Evolutionary conservation across 1,140 invertebrate species (phyloP), one percentile per base, ranked within the genome.

Genomic region (Ylistrum balloti): DNA sequence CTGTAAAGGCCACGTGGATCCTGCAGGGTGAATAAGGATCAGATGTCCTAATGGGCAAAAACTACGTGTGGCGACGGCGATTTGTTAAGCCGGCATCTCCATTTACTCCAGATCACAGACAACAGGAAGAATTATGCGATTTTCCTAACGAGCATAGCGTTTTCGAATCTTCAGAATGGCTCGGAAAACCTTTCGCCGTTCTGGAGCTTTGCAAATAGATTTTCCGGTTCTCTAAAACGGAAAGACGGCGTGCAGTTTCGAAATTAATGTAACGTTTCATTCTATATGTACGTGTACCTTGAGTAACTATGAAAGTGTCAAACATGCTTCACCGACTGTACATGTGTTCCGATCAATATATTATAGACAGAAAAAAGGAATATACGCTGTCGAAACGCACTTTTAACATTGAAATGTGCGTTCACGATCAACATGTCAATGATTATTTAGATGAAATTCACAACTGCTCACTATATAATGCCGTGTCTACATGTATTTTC

Each of bases 191-290:
- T 74, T 28, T 74, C 56, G 28, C 56, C 56, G 56, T 74, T 74
- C 56, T 74, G 56, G 56, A 74, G 56, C n/a, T 74, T 74, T 74
- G 56, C 56, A 74, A 74, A 74, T 74, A 74, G 56, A 74, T 74
- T 74, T 74, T 74, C 56, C 56, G 56, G 56, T 5, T 74, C 22
- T 74, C 56, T 74, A 28, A 74, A 74, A 28, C 56, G 56, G 56
- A 74, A n/a, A 74, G 56, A 74, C 20, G 56, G 22, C 56, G 56
- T 74, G 56, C n/a, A 74, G 56, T 74, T 74, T 74, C 22, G n/a
- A 17, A 22, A 74, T 74, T 74, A 74, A 74, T 1, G 56, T n/a
- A 74, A 74, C 56, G 15, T 1, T 74, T 1, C n/a, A 3, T 74
- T 74, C 20, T 74, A 74, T 74, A 3, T 74, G 56, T n/a, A n/a